Percentiles rank a stretch among this genome's conserved stretches.
Conservation (phyloP, 1,140 invertebrate species). For the Neodiprion lecontei region DNA sequence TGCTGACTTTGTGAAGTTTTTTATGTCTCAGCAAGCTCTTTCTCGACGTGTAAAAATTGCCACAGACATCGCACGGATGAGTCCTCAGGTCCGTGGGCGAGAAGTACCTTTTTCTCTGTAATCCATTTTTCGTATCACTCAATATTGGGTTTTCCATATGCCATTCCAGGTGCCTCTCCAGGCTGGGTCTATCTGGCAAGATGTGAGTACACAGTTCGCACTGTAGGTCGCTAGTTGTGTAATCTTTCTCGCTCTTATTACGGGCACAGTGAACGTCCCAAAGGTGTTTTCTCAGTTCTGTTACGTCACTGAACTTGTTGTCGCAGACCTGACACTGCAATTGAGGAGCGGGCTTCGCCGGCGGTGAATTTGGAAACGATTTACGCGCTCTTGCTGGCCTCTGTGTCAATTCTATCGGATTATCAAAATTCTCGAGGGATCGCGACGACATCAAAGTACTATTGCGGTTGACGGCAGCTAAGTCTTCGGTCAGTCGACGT, state of each 20-base stretch:
- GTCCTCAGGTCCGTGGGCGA: constrained; percentile 39
- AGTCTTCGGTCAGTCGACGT: constrained; percentile 39
- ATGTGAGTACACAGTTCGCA: constrained; percentile 67
- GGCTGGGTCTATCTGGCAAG: constrained; percentile 63
- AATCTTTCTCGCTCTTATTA: constrained; percentile 50
- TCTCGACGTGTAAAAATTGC: constrained; percentile 64
- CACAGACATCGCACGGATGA: constrained; percentile 66
- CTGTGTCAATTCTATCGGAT: background rate
- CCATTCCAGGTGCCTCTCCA: constrained; percentile 65
- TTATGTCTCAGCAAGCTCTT: constrained; percentile 64
- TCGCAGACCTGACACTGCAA: constrained; percentile 58
- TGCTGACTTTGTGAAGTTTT: constrained; percentile 48
- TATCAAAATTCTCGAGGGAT: background rate
- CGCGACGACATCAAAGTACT: background rate
- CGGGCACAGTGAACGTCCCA: constrained; percentile 57
- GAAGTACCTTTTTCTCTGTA: background rate
- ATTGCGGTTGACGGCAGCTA: constrained; percentile 15
- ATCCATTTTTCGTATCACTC: constrained; percentile 24
- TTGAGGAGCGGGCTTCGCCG: constrained; percentile 19
- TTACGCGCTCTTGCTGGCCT: constrained; percentile 52
- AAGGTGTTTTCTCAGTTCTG: constrained; percentile 49
- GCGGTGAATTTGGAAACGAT: constrained; percentile 44
- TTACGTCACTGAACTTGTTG: constrained; percentile 48
- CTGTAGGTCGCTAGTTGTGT: constrained; percentile 57
- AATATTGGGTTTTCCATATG: constrained; percentile 54